Evolutionary conservation across 2,113 vertebrate genomes (phyloP).

Genomic region (Micromys minutus): DNA sequence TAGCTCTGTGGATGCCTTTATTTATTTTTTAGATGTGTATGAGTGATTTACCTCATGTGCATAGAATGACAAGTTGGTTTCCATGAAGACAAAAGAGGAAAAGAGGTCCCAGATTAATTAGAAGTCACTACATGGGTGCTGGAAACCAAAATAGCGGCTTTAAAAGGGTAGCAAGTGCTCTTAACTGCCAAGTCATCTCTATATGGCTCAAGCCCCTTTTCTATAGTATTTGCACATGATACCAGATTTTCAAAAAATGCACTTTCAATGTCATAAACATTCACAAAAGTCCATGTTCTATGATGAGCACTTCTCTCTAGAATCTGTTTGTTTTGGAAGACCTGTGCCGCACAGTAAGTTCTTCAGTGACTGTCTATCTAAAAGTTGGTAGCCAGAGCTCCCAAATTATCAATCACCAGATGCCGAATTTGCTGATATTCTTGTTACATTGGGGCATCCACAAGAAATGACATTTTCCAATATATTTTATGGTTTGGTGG

Average conservation of each 20-base stretch:
- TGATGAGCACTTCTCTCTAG: neutral
- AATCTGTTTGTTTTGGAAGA: conserved; percentile 29
- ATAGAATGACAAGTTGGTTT: neutral
- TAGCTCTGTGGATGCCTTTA: neutral
- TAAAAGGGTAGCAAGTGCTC: neutral
- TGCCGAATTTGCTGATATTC: neutral
- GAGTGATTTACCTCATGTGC: neutral
- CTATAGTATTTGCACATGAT: neutral
- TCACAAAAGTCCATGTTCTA: neutral
- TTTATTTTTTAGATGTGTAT: neutral
- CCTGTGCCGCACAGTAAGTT: neutral
- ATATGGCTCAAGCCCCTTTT: neutral
- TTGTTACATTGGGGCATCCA: neutral
- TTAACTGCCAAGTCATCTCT: neutral
- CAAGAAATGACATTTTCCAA: neutral
- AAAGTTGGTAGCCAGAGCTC: conserved; percentile 15
- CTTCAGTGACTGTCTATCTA: neutral
- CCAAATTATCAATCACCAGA: conserved; percentile 21
- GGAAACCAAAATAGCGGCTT: neutral
- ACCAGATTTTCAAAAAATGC: neutral
- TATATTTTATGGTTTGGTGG: conserved; percentile 43
- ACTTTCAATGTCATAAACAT: neutral
- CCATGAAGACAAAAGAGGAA: neutral
- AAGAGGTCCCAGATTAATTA: neutral
- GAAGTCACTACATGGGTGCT: neutral